Evolutionary conservation across 2,888 invertebrate species (phyloP).

Genomic region (Galerucella pusilla): DNA sequence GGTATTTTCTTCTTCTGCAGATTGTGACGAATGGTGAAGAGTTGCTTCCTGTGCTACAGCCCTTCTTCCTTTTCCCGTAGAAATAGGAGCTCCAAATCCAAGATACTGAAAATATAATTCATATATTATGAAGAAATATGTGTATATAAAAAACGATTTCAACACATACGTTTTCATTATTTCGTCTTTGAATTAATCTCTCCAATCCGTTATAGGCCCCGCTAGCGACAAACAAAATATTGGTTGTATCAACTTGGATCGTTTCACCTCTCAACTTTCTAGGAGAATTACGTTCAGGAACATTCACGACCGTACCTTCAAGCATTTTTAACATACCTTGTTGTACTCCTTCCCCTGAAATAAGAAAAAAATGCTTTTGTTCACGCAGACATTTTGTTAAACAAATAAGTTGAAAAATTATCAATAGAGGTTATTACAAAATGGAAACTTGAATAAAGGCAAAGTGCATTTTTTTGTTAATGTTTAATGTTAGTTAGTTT

Average conservation of each 20-base stretch:
- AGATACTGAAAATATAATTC: constrained; percentile 73
- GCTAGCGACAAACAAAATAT: constrained; percentile 98
- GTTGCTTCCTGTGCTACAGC: constrained; percentile 81
- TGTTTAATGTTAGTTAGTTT: too few relatives aligned
- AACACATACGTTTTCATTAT: constrained; percentile 79
- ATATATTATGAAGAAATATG: constrained; percentile 1
- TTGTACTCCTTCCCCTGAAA: constrained; percentile 92
- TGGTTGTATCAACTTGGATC: constrained; percentile 97
- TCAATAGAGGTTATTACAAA: too few relatives aligned
- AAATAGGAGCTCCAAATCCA: constrained; percentile 89
- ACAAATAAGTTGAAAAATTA: too few relatives aligned
- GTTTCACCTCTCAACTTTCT: constrained; percentile 94
- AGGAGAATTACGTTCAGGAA: constrained; percentile 93
- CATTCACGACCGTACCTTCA: constrained; percentile 98
- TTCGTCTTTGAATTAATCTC: constrained; percentile 84
- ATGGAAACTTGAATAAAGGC: too few relatives aligned
- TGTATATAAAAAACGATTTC: neutral
- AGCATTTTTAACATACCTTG: constrained; percentile 98
- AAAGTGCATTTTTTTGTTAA: too few relatives aligned
- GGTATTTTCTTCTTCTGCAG: constrained; percentile 83
- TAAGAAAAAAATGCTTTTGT: neutral
- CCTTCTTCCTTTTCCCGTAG: constrained; percentile 80
- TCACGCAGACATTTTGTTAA: too few relatives aligned
- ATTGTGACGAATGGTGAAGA: constrained; percentile 72
- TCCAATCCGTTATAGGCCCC: constrained; percentile 99